Percentiles rank a stretch among this genome's conserved stretches.
Evolutionary conservation across 2,888 invertebrate genomes (phyloP).

Genomic region (Pseudococcus jackbeardsleyi): DNA sequence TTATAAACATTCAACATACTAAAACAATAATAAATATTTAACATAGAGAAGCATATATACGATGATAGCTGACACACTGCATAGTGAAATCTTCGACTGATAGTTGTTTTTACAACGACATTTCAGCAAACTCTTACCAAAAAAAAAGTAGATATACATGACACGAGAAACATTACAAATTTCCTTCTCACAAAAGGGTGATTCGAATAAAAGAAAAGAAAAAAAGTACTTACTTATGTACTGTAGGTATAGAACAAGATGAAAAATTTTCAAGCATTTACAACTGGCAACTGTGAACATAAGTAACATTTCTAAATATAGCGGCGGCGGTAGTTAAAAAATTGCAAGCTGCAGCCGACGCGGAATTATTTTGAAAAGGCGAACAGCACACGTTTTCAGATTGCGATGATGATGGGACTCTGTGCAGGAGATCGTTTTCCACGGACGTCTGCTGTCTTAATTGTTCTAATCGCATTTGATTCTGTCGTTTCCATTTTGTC

Average conservation of each 20-base stretch:
- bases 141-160: too few species aligned
- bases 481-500: conserved; percentile 74
- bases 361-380: conserved; percentile 67
- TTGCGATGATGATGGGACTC: conserved; percentile 66
- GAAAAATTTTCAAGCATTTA: conserved; percentile 70
- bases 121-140: too few species aligned
- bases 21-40: neutral
- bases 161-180: too few species aligned
- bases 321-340: conserved; percentile 81
- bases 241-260: neutral
- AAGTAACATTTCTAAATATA: conserved; percentile 80
- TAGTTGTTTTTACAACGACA: too few species aligned
- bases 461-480: conserved; percentile 87
- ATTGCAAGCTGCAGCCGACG: conserved; percentile 71
- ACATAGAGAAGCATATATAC: too few species aligned
- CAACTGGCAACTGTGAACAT: conserved; percentile 80
- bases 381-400: conserved; percentile 69
- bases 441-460: conserved; percentile 86
- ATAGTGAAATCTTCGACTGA: too few species aligned
- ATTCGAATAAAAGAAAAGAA: too few species aligned
- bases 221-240: too few species aligned
- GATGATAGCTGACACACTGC: too few species aligned
- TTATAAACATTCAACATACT: too few species aligned
- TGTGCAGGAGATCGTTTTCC: conserved; percentile 77
- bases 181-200: too few species aligned